Evolutionary conservation across 2,888 invertebrate genomes (phyloP).

Genomic region (Agriopis marginaria): DNA sequence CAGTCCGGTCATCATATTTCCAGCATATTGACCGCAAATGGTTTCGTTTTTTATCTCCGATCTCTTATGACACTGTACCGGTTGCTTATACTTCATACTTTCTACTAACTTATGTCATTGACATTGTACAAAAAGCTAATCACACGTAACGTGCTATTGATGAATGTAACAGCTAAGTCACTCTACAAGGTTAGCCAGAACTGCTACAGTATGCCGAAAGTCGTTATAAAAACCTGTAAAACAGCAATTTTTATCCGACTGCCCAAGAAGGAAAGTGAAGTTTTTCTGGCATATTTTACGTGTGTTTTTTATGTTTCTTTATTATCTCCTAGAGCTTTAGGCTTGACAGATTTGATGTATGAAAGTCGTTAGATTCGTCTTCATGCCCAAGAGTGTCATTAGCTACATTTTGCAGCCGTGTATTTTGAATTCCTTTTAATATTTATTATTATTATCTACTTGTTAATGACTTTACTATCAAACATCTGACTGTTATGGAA

Average conservation of each 20-base stretch:
- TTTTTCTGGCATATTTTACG: too few species aligned
- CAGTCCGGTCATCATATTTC: conserved; percentile 40
- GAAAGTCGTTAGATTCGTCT: too few species aligned
- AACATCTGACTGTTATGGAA: too few species aligned
- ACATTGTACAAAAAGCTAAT: conserved; percentile 53
- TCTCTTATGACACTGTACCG: conserved; percentile 62
- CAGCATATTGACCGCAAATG: conserved; percentile 55
- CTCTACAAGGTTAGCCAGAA: background rate
- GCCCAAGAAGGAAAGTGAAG: too few species aligned
- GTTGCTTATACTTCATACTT: conserved; percentile 62
- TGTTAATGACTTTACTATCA: too few species aligned
- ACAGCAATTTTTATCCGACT: background rate
- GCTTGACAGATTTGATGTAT: too few species aligned
- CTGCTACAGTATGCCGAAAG: background rate
- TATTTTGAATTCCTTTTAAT: too few species aligned
- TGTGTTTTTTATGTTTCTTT: too few species aligned
- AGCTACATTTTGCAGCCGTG: too few species aligned
- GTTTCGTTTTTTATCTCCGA: conserved; percentile 71
- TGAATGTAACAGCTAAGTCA: conserved; percentile 20
- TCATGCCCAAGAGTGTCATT: too few species aligned
- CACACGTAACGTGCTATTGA: conserved; percentile 37
- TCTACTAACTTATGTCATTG: conserved; percentile 68
- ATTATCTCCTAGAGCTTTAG: too few species aligned
- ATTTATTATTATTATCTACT: too few species aligned
- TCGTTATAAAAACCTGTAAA: background rate